Evolutionary conservation across 2,797 vertebrate species (phyloP), one percentile per base, ranked within the genome.

Genomic region (Peromyscus nudipes): DNA sequence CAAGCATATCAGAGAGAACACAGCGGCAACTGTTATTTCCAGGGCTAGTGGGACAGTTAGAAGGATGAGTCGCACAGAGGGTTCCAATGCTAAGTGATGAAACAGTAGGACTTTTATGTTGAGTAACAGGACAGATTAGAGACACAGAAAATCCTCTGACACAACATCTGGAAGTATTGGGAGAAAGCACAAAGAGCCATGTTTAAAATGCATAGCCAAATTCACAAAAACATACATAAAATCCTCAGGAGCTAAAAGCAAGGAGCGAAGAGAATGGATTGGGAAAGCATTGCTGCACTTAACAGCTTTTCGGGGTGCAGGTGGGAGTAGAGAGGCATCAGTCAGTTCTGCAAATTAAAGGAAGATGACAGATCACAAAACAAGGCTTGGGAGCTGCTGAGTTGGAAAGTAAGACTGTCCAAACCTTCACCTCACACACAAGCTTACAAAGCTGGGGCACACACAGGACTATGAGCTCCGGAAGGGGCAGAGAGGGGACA

Each of bases 161-260:
- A 31, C 6, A 94, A 82, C 4, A 95, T 43, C 37, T 83, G 4
- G 16, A 92, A 90, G 11, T 55, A 40, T 64, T 31, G 73, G 19
- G 62, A 55, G 88, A 84, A 90, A 93, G 19, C 55, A 84, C 57
- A 80, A 87, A 4, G 17, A 76, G 7, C 9, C 82, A 49, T 84
- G 77, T 89, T 97, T 91, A 91, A 96, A 92, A 96, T 60, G 25
- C 31, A 88, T 34, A 88, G n/a, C 23, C 67, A 96, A 85, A 83
- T 52, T 89, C 85, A 91, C 17, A 64, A 71, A 94, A 40, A 75
- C 91, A 80, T 65, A 73, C 71, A 29, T 71, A 89, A 89, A 87
- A 84, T 83, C 14, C n/a, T 3, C 9, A 49, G 60, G n/a, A 76
- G 4, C 25, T 89, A 82, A 95, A 62, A 86, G 65, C 60, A 49